Base-by-base conservation (phyloP, 2,888 invertebrate species). In the Isotomurus palustris region DNA sequence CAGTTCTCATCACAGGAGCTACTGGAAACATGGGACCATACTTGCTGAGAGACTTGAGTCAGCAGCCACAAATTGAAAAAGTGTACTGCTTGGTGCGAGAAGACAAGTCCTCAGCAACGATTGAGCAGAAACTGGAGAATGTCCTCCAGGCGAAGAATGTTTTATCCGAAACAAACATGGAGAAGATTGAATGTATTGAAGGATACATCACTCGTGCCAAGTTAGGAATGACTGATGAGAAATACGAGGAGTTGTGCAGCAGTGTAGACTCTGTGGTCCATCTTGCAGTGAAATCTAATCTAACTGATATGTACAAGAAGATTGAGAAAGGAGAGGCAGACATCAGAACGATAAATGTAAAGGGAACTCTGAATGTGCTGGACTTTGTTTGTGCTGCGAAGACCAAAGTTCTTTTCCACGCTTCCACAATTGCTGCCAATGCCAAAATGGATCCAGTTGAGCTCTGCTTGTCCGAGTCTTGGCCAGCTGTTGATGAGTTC, bases 261-360 rank as follows among this genome's bases (percentile, higher is more conserved):
- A 50, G 47, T 14, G 54, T 66, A 3, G 61, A 66, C n/a, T 53
- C 48, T 0, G 50, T 63, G 1, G 36, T 61, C n/a, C 63, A 66
- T 27, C 53, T 57, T 32, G 66, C 66, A 2, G 61, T 59, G 3
- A 55, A 57, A 40, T 52, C 57, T 5, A 61, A 66, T 49, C 60
- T 64, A 36, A 44, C 57, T 2, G 63, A 67, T 22, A 6, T 22
- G 4, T 67, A 67, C 45, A n/a, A 35, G 2, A 59, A 65, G 22
- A 43, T 45, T 14, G 59, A 59, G 2, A 53, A 53, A 35, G 2
- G 14, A 19, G 36, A 41, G 8, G 22, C 17, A 8, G 58, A 63
- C 27, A 27, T 53, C 10, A 10, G 63, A 24, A 29, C 14, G 1
- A 38, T 54, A 1, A 64, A 64, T 27, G 63, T 64, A 5, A 25